Evolutionary conservation across 2,888 invertebrate species (phyloP).

Genomic region (Pyrgus malvae): DNA sequence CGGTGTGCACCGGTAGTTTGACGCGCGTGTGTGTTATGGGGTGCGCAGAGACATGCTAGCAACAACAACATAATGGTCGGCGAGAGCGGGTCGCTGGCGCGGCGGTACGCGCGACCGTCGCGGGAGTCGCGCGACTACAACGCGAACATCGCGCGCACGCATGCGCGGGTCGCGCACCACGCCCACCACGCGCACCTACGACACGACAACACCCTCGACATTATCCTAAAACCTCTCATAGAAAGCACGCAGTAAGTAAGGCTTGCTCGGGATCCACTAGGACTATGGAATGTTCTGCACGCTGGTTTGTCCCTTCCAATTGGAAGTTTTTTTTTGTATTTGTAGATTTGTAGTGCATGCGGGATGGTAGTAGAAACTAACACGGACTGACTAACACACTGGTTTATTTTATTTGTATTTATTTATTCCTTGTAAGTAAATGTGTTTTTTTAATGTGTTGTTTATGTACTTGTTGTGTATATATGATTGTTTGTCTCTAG

Average conservation of each 20-base stretch:
- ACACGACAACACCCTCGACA: constrained; percentile 81
- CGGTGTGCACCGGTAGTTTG: constrained; percentile 69
- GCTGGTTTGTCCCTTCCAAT: constrained; percentile 58
- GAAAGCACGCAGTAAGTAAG: constrained; percentile 83
- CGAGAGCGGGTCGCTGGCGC: constrained; percentile 76
- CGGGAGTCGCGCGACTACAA: constrained; percentile 63
- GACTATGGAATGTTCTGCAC: constrained; percentile 69
- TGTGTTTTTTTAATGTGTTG: constrained; percentile 26
- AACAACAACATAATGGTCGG: constrained; percentile 81
- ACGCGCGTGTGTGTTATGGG: constrained; percentile 67
- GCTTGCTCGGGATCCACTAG: constrained; percentile 47
- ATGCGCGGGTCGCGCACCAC: constrained; percentile 50
- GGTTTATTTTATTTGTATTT: constrained; percentile 39
- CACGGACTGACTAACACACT: constrained; percentile 59
- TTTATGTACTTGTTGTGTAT: not conserved
- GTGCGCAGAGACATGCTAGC: constrained; percentile 82
- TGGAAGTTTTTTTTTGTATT: constrained; percentile 40
- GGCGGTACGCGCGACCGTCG: constrained; percentile 68
- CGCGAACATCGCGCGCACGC: constrained; percentile 72
- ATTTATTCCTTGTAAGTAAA: constrained; percentile 36
- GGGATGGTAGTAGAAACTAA: constrained; percentile 49
- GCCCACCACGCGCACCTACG: constrained; percentile 52
- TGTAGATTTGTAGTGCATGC: constrained; percentile 54
- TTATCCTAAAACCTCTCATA: constrained; percentile 81
- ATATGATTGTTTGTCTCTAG: constrained; percentile 29